Conservation (phyloP, 2,113 vertebrate species). For the Eulemur macaco region DNA sequence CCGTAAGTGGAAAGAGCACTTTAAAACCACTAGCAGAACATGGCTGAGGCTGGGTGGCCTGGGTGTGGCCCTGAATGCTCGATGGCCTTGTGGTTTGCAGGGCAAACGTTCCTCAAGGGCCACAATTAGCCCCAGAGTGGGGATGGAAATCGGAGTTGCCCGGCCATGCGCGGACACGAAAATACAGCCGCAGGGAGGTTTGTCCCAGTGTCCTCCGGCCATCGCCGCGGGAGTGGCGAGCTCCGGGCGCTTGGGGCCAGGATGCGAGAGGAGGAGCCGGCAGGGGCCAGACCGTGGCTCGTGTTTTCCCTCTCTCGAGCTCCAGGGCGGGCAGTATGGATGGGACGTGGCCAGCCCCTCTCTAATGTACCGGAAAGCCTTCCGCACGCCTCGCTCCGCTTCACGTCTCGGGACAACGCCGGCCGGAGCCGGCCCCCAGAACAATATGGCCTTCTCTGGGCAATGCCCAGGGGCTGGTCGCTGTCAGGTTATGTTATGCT, state of each 20-base stretch:
- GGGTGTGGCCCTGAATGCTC: conserved; percentile 53
- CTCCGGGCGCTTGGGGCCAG: not conserved
- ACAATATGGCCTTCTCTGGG: conserved; percentile 87
- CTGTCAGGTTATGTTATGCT: conserved; percentile 92
- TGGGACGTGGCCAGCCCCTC: conserved; percentile 86
- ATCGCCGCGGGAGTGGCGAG: not conserved
- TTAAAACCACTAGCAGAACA: conserved; percentile 63
- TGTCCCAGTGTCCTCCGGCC: fast-evolving
- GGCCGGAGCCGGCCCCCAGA: conserved; percentile 73
- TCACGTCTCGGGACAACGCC: conserved; percentile 84
- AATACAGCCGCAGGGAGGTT: not conserved
- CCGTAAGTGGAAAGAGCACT: conserved; percentile 47
- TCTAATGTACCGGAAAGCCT: conserved; percentile 96
- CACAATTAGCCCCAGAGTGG: not conserved
- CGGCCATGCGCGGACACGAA: conserved; percentile 24
- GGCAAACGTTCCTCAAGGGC: conserved; percentile 55
- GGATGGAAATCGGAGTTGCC: conserved; percentile 42
- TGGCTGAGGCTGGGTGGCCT: conserved; percentile 40
- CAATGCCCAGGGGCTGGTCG: conserved; percentile 89
- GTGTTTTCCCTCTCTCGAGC: conserved; percentile 88
- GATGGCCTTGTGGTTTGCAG: conserved; percentile 43
- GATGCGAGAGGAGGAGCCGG: conserved; percentile 78
- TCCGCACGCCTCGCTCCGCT: conserved; percentile 85
- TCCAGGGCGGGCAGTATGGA: conserved; percentile 83
- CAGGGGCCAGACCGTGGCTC: conserved; percentile 77